Percentiles rank a stretch among this genome's conserved stretches.
These are phyloP conservation scores for Brachypteracias leptosomus DNA, from an alignment of 2,113 vertebrate species.

Conservation along the genomic window DNA sequence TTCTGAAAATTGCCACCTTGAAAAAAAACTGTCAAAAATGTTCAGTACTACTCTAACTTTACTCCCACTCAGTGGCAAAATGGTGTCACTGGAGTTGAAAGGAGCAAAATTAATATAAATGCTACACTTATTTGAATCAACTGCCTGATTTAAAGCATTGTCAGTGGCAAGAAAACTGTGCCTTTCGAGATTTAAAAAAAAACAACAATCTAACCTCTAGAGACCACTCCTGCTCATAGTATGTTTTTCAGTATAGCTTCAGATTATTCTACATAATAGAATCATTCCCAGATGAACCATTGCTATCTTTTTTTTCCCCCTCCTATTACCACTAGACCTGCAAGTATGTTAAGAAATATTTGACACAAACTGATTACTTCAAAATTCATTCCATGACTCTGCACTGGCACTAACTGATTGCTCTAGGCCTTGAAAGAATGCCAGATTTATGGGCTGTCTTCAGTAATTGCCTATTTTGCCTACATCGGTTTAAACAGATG, in stretches of 20 bases:
- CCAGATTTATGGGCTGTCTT: neutral
- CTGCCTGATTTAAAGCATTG: neutral
- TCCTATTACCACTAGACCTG: neutral
- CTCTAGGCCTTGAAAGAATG: conserved; percentile 1
- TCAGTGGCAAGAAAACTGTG: neutral
- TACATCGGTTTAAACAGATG: neutral
- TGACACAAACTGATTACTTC: conserved; percentile 20
- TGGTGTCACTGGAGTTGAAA: neutral
- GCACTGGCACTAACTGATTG: neutral
- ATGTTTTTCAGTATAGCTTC: neutral
- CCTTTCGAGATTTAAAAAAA: neutral
- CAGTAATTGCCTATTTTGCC: neutral
- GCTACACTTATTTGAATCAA: neutral
- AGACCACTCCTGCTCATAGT: neutral
- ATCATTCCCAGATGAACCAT: conserved; percentile 3
- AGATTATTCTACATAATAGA: neutral
- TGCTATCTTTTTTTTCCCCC: neutral
- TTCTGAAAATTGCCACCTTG: neutral
- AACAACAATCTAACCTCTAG: neutral
- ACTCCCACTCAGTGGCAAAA: neutral
- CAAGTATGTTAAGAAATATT: neutral
- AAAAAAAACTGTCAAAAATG: neutral
- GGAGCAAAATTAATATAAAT: conserved; percentile 15
- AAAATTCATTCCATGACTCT: conserved; percentile 11
- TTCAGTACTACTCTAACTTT: neutral